A percentile compares a stretch with the other conserved stretches of the same genome.
Evolutionary conservation across 2,113 vertebrate genomes (phyloP).

Genomic region (Stigmatopora argus): DNA sequence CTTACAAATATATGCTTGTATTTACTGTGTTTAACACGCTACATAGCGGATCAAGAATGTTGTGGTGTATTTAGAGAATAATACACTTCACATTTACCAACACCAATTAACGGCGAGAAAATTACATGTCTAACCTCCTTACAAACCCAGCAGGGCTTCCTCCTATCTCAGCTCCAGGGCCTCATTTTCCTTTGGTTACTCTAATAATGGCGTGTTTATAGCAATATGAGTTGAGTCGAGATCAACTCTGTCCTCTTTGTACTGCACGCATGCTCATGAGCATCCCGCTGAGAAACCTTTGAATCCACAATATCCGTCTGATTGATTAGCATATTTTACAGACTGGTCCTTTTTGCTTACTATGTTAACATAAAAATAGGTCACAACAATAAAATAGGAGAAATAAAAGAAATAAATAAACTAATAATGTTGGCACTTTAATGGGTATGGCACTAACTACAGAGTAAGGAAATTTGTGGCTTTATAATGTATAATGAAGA

Average conservation of each 20-base stretch:
- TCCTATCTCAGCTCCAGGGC: not conserved
- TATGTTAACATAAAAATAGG: not conserved
- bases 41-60: not conserved
- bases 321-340: not conserved
- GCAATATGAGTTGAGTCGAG: constrained; percentile 33
- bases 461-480: not conserved
- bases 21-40: not conserved
- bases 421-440: not conserved
- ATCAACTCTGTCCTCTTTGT: constrained; percentile 5
- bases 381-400: not conserved
- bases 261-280: constrained; percentile 1
- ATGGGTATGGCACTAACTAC: not conserved
- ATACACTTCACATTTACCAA: not conserved
- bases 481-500: not conserved
- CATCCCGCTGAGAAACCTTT: constrained; percentile 11
- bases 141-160: constrained; percentile 9
- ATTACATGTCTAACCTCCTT: constrained; percentile 26
- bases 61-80: constrained; percentile 19
- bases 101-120: constrained; percentile 25
- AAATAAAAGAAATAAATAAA: too few species aligned
- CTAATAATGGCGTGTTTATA: constrained; percentile 59
- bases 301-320: not conserved
- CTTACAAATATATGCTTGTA: not conserved
- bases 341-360: constrained; percentile 9
- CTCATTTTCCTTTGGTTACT: constrained; percentile 48